These are phyloP conservation scores for Loxodonta africana DNA, from an alignment of 2,113 vertebrate genomes.

Conservation along the genomic window DNA sequence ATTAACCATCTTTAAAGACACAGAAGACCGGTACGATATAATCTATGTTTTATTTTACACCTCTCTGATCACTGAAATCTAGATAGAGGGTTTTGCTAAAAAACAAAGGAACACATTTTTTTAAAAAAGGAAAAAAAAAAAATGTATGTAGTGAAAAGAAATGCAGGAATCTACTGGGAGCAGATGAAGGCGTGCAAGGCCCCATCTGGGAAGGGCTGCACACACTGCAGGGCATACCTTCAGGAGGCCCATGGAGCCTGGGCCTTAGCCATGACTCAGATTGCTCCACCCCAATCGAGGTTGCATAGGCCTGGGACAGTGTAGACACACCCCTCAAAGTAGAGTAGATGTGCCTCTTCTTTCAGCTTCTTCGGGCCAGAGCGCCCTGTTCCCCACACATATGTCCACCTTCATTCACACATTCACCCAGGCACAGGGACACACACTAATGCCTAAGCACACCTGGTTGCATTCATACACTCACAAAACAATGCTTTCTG, in stretches of 20 bases:
- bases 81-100: not conserved
- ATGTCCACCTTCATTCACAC: not conserved
- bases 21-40: not conserved
- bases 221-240: not conserved
- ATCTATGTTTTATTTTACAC: conserved; percentile 59
- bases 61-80: conserved; percentile 9
- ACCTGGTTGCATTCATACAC: not conserved
- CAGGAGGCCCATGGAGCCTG: not conserved
- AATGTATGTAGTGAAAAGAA: not conserved
- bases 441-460: not conserved
- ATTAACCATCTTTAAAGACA: not conserved
- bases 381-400: not conserved
- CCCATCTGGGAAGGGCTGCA: not conserved
- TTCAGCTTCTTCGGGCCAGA: not conserved
- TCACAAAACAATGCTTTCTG: not conserved
- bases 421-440: not conserved
- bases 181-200: not conserved
- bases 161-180: not conserved
- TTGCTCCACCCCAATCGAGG: not conserved
- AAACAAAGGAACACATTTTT: not conserved
- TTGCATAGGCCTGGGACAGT: not conserved
- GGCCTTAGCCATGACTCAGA: not conserved
- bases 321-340: not conserved
- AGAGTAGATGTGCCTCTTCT: not conserved
- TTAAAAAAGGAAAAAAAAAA: not conserved